These are phyloP conservation scores for Nasua narica DNA, from an alignment of 2,797 vertebrate species.

Conservation along the genomic window DNA sequence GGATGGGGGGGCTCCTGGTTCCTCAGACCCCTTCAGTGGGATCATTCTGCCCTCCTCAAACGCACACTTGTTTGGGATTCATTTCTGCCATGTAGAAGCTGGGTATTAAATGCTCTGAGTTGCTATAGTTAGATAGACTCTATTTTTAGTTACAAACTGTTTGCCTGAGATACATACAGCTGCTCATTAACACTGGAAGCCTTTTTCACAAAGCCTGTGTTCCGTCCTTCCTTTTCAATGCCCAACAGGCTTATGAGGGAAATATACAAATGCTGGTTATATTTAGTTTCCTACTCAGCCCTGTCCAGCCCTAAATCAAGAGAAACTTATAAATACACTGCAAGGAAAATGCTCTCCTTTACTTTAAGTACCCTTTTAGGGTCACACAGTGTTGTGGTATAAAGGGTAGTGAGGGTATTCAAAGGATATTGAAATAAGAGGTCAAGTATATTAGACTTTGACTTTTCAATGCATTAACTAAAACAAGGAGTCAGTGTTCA, in stretches of 20 bases:
- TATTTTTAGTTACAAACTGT: slow-evolving; percentile 87
- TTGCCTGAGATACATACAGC: slow-evolving; percentile 80
- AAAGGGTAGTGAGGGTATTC: background rate
- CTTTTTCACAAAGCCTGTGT: slow-evolving; percentile 73
- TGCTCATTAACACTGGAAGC: slow-evolving; percentile 82
- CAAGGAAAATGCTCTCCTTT: slow-evolving; percentile 55
- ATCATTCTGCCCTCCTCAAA: background rate
- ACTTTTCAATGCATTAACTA: background rate
- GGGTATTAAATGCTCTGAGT: slow-evolving; percentile 54
- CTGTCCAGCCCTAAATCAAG: slow-evolving; percentile 43
- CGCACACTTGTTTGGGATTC: slow-evolving; percentile 59
- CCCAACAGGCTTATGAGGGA: slow-evolving; percentile 72
- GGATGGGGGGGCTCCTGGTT: slow-evolving; percentile 11
- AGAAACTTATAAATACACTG: slow-evolving; percentile 62
- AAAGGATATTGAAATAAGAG: background rate
- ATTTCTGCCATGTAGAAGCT: slow-evolving; percentile 74
- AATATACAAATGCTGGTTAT: slow-evolving; percentile 76
- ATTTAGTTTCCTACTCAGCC: slow-evolving; percentile 65
- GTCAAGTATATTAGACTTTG: background rate
- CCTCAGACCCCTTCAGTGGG: background rate
- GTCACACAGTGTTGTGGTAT: background rate
- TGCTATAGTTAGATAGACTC: slow-evolving; percentile 76
- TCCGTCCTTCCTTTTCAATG: slow-evolving; percentile 73
- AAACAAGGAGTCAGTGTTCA: background rate
- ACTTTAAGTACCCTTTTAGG: slow-evolving; percentile 35